Evolutionary conservation across 2,797 vertebrate genomes (phyloP), one percentile per base, ranked within the genome.

Genomic region (Brachymystax lenok): DNA sequence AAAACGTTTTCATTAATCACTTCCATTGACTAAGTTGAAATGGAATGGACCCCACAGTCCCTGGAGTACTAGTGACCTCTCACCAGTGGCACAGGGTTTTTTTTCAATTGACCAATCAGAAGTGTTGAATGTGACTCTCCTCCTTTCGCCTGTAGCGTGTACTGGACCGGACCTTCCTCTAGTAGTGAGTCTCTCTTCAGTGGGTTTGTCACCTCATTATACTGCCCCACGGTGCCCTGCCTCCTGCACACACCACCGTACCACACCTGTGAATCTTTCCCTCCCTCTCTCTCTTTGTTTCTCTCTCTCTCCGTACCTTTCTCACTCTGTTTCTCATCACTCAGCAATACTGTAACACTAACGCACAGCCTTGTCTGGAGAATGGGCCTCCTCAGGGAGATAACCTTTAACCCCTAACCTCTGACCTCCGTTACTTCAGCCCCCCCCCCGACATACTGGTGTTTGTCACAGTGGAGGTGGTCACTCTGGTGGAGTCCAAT

Each of bases 161-260:
- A 74, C 77, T 78, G 86, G 87, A 89, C 70, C 79, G 66, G 61
- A 82, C 79, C 69, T 81, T 74, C 59, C 79, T 77, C 79, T 76
- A 84, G 75, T 77, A 82, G 85, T 71, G 81, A 92, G 91, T 88
- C 87, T 84, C 77, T 72, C 27, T 21, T 80, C 69, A 75, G 3
- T 74, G 80, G 8, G 79, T 75, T 79, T 73, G 28, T 79, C 79
- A 30, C 28, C 19, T 74, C 77, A 40, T 81, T 78, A 56, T 74
- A 70, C 61, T 21, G 14, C 69, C 40, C 7, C 72, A 51, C 71
- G 72, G 19, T 71, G 73, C 71, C 24, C 8, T 66, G 40, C 28
- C 70, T 69, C 69, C 71, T 76, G 54, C 46, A 50, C 76, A 78
- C 17, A 7, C 74, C 78, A 80, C 74, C 78, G 71, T 81, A 76